Evolutionary conservation across 2,888 invertebrate genomes (phyloP), one percentile per base, ranked within the genome.

Genomic region (Sycophila texana): DNA sequence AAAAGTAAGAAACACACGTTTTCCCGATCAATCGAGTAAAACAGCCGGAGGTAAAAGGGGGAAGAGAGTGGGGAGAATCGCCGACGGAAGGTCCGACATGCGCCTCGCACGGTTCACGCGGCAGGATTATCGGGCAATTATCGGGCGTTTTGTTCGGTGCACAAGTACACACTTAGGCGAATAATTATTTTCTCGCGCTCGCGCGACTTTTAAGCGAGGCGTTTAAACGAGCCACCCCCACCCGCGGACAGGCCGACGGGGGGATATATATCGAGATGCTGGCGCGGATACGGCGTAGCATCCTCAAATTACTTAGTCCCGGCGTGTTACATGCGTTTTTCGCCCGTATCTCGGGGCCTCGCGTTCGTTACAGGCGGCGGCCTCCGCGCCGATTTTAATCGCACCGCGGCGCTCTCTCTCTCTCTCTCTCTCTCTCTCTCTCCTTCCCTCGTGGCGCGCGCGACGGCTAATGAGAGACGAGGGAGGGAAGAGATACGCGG

Each of bases 271-370:
- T 53, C 20, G 47, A 66, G 77, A 71, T 72, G 3, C 65, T 71
- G 18, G 60, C 51, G 57, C 55, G 66, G n/a, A 55, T 49, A 47
- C 39, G 53, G 57, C 16, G 71, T 53, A 30, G 63, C 73, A 68
- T 73, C 77, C 77, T 78, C 74, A 57, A 78, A 78, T 78, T 78
- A 78, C 78, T 65, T 65, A 63, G 65, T n/a, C 63, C n/a, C 53
- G 55, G 61, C 49, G 68, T 68, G 61, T 74, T 73, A 74, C 78
- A 78, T 57, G 78, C 68, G 73, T 78, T 78, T 78, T 74, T 74
- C 55, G 63, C 65, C 65, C 51, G 49, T 68, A 53, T 65, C 68
- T 60, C 74, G 60, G 49, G 39, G n/a, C 53, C 16, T 55, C 63
- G 51, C 26, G 76, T 47, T 70, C 70, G 53, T 71, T 71, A 49